These are phyloP conservation scores for Scylla paramamosain DNA, from an alignment of 1,140 invertebrate genomes.

Conservation along the genomic window DNA sequence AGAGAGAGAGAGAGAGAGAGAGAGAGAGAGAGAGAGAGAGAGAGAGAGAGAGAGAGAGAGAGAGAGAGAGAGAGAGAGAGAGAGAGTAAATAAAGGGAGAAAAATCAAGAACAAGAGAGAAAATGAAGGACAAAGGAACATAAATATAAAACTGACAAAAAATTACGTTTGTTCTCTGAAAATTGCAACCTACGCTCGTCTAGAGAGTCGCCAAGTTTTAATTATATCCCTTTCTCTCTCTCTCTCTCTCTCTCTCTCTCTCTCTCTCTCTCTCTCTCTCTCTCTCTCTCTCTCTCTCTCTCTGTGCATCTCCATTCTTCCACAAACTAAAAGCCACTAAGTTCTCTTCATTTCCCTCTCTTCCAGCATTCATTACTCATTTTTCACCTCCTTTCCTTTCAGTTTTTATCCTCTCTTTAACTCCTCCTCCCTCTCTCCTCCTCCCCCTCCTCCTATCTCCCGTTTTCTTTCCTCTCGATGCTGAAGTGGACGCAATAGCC, in stretches of 20 bases:
- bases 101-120: too few relatives aligned
- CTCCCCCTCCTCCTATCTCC: background rate
- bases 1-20: background rate
- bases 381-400: background rate
- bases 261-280: constrained; percentile 20
- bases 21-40: background rate
- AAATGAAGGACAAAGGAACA: too few relatives aligned
- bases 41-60: background rate
- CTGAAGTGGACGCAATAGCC: background rate
- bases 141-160: too few relatives aligned
- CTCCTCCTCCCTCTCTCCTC: background rate
- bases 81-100: too few relatives aligned
- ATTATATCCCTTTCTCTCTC: background rate
- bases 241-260: constrained; percentile 20
- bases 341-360: too few relatives aligned
- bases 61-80: background rate
- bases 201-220: background rate
- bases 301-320: background rate
- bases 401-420: background rate
- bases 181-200: background rate
- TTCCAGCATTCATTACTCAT: background rate
- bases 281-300: background rate
- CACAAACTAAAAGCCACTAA: background rate
- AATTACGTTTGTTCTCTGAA: background rate
- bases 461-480: background rate